phyloP scores from a whole-genome alignment of 2,797 vertebrate genomes.

The Nyctalus aviator region DNA sequence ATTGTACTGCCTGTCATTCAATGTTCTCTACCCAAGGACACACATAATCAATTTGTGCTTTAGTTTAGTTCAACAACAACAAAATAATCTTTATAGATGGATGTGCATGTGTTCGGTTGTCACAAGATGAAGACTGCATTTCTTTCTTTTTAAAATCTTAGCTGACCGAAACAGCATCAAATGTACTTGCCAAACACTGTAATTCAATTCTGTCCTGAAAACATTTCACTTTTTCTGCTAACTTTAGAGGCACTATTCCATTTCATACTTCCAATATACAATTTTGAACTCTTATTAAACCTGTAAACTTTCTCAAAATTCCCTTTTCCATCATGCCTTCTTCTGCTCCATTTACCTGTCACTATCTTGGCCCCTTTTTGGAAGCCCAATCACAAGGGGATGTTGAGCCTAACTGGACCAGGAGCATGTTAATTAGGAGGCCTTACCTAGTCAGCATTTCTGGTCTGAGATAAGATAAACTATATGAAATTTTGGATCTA shows the following conservation, averaged over 20 bases:
- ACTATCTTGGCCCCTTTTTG: background rate
- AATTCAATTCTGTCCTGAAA: constrained; percentile 56
- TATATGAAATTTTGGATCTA: background rate
- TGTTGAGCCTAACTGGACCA: background rate
- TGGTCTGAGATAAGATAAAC: background rate
- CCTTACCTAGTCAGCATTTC: background rate
- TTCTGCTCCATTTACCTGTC: background rate
- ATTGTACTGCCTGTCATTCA: background rate
- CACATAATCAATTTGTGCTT: constrained; percentile 34
- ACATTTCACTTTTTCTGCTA: constrained; percentile 47
- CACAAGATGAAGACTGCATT: constrained; percentile 19
- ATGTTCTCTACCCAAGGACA: constrained; percentile 38
- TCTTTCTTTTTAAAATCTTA: constrained; percentile 49
- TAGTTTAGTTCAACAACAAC: constrained; percentile 25
- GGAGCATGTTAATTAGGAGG: background rate
- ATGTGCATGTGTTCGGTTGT: constrained; percentile 17
- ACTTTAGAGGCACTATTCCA: background rate
- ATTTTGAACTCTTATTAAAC: constrained; percentile 28
- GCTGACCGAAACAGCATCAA: constrained; percentile 36
- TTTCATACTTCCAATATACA: constrained; percentile 38
- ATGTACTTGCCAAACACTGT: background rate
- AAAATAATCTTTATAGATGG: constrained; percentile 14
- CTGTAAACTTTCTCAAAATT: background rate
- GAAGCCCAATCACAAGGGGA: background rate
- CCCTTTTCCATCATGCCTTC: background rate